Evolutionary conservation across 2,797 vertebrate species (phyloP), one percentile per base, ranked within the genome.

Genomic region (Sebastes trivittatus): DNA sequence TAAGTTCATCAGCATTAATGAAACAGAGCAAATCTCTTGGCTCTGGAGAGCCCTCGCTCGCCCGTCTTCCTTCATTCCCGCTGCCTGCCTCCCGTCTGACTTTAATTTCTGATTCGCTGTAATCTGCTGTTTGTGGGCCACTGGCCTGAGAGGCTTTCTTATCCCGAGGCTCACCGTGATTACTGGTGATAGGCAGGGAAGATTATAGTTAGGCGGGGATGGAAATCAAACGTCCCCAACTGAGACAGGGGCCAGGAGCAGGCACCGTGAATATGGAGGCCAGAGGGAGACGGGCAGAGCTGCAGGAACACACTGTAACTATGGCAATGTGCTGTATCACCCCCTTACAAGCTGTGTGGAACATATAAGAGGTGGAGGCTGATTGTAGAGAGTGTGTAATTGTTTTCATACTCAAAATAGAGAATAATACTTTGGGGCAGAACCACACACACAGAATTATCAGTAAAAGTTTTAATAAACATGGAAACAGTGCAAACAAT

Each of bases 1-100:
- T 85, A 92, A 89, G 83, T 90, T 90, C 72, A 82, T 94, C 89
- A 86, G 90, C 74, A 80, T 89, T 90, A 93, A 93, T 90, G 85
- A 92, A 91, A 87, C 69, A 5, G 72, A 75, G 72, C 75, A 83
- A 88, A 89, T 89, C 77, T 80, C 62, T 83, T 75, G 75, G 80
- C 84, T 83, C 77, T 55, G 75, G 36, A 85, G 58, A 69, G 59
- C 63, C 69, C 55, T 34, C 20, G 69, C 68, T 85, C 20, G 67
- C 70, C 84, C 9, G 6, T 82, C 84, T 79, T 66, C 27, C 49
- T 77, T 81, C 74, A 72, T 75, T 82, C 62, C 72, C 32, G 58
- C 55, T 8, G 71, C 69, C 52, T 65, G 63, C 55, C 54, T 81
- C 25, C 36, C 59, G 62, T 75, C 52, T 86, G 84, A 87, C 83